Evolutionary conservation across 2,888 invertebrate genomes (phyloP), one percentile per base, ranked within the genome.

Genomic region (Hyles lineata): DNA sequence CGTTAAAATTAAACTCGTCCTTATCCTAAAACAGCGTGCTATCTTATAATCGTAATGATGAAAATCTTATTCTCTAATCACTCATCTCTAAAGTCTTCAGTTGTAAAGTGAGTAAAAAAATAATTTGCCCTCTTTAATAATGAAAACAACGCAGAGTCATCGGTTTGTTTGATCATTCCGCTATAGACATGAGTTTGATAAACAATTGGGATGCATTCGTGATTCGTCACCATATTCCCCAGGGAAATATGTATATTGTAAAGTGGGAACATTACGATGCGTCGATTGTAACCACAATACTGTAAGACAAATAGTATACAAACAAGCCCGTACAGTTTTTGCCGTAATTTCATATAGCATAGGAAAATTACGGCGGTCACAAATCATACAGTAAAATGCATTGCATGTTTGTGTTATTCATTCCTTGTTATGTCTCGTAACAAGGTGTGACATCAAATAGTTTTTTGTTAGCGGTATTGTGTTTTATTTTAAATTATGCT

Each of bases 381-480:
- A 50, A 67, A 67, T 50, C 63, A 21, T 67, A 23, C 21, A 23
- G 21, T 15, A 63, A 85, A 86, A 88, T 86, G 43, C 32, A 19
- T 32, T 62, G n/a, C 67, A 25, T 67, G 21, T 23, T 50, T 67
- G 67, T 67, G 23, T 67, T 43, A 21, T 63, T 67, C 43, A 23
- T 87, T 87, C 83, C 80, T 76, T 76, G 80, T 80, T 74, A 75
- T 78, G 76, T 75, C 80, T 80, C 75, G 77, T 79, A 61, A 61
- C 60, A n/a, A 55, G 19, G 55, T 43, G 55, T 19, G 55, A 55
- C 55, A n/a, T 55, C 19, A n/a, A 55, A 55, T 55, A 55, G 55
- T 55, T 55, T 55, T 55, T 55, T 55, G n/a, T 17, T 17, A n/a
- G 55, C n/a, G 55, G 17, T 55, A n/a, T 55, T 55, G 55, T n/a